A percentile compares a stretch with the other conserved stretches of the same genome.
Conservation (phyloP, 2,113 vertebrate genomes). For the Seriola quinqueradiata region DNA sequence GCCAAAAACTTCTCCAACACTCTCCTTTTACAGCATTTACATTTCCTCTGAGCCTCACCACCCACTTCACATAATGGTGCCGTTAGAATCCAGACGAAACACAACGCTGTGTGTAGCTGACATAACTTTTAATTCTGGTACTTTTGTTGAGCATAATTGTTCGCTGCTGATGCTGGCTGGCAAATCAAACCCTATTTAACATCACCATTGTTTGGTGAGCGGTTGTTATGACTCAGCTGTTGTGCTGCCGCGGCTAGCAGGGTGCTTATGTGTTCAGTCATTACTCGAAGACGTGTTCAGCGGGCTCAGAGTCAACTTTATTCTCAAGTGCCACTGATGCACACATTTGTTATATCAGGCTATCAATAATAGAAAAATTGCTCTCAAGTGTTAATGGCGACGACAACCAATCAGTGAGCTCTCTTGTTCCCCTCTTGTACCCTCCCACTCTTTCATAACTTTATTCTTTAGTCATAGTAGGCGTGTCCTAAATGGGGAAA, state of each 20-base stretch:
- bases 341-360: neutral
- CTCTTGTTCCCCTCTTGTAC: neutral
- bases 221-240: slow-evolving; percentile 31
- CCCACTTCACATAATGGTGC: neutral
- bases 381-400: neutral
- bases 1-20: no score
- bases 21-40: neutral
- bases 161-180: slow-evolving; percentile 4
- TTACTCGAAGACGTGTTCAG: neutral
- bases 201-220: slow-evolving; percentile 5
- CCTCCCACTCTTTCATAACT: neutral
- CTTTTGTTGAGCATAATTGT: slow-evolving; percentile 39
- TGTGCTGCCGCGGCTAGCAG: neutral
- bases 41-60: neutral
- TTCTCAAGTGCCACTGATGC: neutral
- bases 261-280: neutral
- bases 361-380: no score
- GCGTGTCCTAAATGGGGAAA: neutral
- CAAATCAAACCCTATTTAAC: slow-evolving; percentile 25
- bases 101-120: neutral
- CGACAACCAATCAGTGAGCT: slow-evolving; percentile 7
- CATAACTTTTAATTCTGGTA: neutral
- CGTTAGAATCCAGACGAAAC: neutral
- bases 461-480: neutral
- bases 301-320: neutral